These are phyloP conservation scores for Chiroxiphia lanceolata DNA, from an alignment of 2,797 vertebrate species.

Conservation along the genomic window DNA sequence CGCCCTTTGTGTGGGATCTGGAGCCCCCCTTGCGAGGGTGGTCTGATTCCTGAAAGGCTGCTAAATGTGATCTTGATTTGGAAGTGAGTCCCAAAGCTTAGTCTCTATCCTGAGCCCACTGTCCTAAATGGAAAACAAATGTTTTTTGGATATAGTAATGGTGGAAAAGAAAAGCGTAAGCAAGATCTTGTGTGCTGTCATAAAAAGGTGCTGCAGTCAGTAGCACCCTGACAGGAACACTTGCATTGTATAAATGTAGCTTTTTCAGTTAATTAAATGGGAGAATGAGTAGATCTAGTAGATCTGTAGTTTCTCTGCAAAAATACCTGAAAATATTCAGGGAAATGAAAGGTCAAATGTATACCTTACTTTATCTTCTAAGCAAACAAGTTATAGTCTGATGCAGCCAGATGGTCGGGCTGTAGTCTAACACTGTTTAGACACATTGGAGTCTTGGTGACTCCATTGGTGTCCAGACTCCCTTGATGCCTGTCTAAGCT, in stretches of 20 bases:
- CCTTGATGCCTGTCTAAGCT: background rate
- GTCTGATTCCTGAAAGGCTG: background rate
- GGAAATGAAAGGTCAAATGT: background rate
- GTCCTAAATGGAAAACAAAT: background rate
- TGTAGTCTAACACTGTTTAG: background rate
- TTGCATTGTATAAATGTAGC: background rate
- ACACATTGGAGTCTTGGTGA: background rate
- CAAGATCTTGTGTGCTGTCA: background rate
- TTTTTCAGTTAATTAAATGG: background rate
- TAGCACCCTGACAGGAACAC: background rate
- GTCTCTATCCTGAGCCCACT: background rate
- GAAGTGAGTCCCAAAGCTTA: background rate
- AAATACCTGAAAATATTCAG: background rate
- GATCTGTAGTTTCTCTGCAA: background rate
- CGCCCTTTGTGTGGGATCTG: background rate
- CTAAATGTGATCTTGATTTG: background rate
- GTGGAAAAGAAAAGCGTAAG: background rate
- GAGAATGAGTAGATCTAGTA: background rate
- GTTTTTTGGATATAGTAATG: background rate
- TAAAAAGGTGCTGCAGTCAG: background rate
- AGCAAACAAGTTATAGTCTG: background rate
- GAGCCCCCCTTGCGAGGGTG: accelerated
- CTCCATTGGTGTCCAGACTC: background rate
- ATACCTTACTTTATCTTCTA: background rate
- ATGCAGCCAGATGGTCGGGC: background rate